phyloP scores from a whole-genome alignment of 2,113 vertebrate species.

The Ageneiosus marmoratus region DNA sequence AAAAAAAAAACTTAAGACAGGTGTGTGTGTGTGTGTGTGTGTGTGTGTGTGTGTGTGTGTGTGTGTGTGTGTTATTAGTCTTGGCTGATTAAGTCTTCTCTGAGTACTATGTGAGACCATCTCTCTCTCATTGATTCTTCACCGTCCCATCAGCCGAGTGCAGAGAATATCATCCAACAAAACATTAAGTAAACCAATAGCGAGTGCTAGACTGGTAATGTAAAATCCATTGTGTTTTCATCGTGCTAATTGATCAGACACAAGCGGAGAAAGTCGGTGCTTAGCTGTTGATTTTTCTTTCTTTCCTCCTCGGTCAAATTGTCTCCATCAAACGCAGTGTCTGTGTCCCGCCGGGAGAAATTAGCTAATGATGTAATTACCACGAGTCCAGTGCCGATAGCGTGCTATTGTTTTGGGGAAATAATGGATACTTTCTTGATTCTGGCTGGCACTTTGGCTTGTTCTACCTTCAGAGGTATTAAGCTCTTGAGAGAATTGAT shows the following conservation, averaged over 20 bases:
- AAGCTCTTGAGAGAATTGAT: constrained; percentile 51
- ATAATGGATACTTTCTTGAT: constrained; percentile 53
- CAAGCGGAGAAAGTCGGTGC: constrained; percentile 45
- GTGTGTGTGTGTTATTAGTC: constrained; percentile 41
- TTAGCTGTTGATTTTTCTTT: constrained; percentile 53
- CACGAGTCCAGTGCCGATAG: constrained; percentile 44
- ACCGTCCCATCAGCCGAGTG: constrained; percentile 48
- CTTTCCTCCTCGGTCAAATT: constrained; percentile 30
- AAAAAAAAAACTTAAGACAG: background rate
- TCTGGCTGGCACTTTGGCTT: constrained; percentile 40
- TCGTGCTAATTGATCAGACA: constrained; percentile 63
- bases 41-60: constrained; percentile 45
- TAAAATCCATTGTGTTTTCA: constrained; percentile 61
- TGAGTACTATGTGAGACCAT: constrained; percentile 32
- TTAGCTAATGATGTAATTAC: constrained; percentile 61
- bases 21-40: constrained; percentile 38
- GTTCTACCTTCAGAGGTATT: constrained; percentile 45
- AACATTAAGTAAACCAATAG: constrained; percentile 57
- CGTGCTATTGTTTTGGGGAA: constrained; percentile 52
- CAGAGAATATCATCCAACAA: constrained; percentile 54
- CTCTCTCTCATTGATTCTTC: constrained; percentile 50
- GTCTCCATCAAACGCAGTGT: constrained; percentile 47
- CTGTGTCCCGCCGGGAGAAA: constrained; percentile 51
- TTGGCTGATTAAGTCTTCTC: constrained; percentile 50
- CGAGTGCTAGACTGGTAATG: constrained; percentile 51